Evolutionary conservation across 2,888 invertebrate species (phyloP).

Genomic region (Pachymerium ferrugineum): DNA sequence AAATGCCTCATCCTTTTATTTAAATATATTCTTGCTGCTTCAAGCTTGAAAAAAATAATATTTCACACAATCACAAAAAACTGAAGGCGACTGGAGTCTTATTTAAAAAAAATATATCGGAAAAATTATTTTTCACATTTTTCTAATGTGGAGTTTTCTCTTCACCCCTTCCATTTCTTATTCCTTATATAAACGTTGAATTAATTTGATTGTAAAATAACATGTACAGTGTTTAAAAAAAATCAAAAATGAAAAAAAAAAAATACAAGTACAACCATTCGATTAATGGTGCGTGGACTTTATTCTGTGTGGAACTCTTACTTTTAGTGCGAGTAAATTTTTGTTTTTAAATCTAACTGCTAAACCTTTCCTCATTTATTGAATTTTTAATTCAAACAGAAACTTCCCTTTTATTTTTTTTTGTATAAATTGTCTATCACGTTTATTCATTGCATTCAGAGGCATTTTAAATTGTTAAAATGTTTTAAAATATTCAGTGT

Average conservation of each 20-base stretch:
- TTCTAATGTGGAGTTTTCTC: background rate
- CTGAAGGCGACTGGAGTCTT: background rate
- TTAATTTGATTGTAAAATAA: conserved; percentile 7
- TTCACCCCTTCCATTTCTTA: background rate
- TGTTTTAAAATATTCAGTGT: background rate
- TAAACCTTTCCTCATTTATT: background rate
- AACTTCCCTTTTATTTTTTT: too few relatives aligned
- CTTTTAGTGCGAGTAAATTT: background rate
- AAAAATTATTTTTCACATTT: background rate
- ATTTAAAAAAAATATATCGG: background rate
- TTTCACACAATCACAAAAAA: background rate
- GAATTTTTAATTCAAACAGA: too few relatives aligned
- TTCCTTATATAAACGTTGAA: background rate
- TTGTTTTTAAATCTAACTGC: too few relatives aligned
- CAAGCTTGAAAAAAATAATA: too few relatives aligned
- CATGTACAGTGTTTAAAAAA: conserved; percentile 1
- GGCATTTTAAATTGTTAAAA: background rate
- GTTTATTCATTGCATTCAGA: background rate
- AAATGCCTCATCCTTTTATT: background rate
- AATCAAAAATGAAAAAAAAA: background rate
- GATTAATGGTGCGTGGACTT: background rate
- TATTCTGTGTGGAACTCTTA: background rate
- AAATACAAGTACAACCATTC: background rate
- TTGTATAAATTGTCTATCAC: background rate
- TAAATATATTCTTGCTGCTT: background rate